Evolutionary conservation across 2,797 vertebrate species (phyloP), one percentile per base, ranked within the genome.

Genomic region (Heterohyrax brucei): DNA sequence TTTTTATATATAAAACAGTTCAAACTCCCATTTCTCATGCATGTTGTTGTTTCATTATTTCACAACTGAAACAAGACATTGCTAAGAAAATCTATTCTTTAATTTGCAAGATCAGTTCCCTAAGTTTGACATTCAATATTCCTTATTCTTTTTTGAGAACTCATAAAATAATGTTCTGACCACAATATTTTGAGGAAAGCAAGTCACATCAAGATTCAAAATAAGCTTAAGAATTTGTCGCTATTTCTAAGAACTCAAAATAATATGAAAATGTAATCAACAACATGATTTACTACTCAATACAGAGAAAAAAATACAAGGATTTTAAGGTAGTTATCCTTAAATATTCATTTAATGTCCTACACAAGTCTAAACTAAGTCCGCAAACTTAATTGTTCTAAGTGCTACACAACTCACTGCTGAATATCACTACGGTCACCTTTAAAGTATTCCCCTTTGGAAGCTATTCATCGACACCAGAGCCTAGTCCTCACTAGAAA

Each of bases 151-250:
- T 90, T 44, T n/a, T 78, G 4, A 44, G 28, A 90, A 90, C 16
- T 82, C n/a, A 82, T 22, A 22, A 81, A 81, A 76, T 28, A 61
- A 48, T 70, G 46, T 66, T 89, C 80, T 89, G 33, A 82, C 21
- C 4, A 72, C 53, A 82, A 53, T 21, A n/a, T 78, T 90, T 82
- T n/a, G 62, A 77, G 70, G 28, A 77, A 86, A 82, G 66, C 9
- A 53, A 93, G n/a, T 26, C 59, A 26, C 10, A 22, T 70, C n/a
- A 61, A 64, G 30, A 62, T 46, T 28, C 33, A 44, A 76, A 89
- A 92, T 76, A 92, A 81, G 1, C 30, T 59, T 53, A 77, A 61
- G 14, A 59, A 6, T 33, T 24, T 73, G 28, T 85, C 30, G 53
- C 18, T 62, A 28, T n/a, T 22, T n/a, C 30, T 2, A 46, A 72